Conservation (phyloP, 2,113 vertebrate species). For the Myrmophylax atrothorax region DNA sequence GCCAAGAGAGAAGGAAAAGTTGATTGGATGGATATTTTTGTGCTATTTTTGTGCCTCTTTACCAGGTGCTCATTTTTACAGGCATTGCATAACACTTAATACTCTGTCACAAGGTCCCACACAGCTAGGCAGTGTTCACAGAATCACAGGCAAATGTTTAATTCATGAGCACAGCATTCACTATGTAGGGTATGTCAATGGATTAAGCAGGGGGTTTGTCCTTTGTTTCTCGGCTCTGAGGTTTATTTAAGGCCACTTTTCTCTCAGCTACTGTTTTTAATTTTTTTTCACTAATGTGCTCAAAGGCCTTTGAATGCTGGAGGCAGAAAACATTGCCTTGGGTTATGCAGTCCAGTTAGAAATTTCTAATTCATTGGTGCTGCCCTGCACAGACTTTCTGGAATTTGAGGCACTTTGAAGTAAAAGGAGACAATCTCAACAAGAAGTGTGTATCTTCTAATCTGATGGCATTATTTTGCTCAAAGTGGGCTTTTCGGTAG, state of each 20-base stretch:
- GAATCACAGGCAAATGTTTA: conserved; percentile 6
- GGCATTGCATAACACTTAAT: background rate
- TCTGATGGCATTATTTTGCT: background rate
- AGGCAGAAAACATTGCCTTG: background rate
- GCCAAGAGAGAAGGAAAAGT: background rate
- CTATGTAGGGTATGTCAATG: background rate
- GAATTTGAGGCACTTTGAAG: background rate
- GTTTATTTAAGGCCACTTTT: conserved; percentile 10
- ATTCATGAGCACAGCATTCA: background rate
- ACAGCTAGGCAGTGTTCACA: background rate
- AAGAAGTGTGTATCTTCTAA: background rate
- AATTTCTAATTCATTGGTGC: background rate
- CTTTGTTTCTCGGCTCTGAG: background rate
- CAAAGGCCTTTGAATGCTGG: background rate
- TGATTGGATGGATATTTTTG: background rate
- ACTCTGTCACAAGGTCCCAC: background rate
- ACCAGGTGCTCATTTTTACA: conserved; percentile 13
- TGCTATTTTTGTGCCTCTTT: background rate
- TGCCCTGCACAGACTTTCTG: background rate
- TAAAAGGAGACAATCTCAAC: background rate
- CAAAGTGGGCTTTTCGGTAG: background rate
- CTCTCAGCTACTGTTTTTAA: background rate
- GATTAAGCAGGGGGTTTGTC: conserved; percentile 17
- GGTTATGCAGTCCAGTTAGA: background rate
- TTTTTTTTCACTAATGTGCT: background rate